Conservation (phyloP, 2,797 vertebrate species). For the Oreochromis mossambicus region DNA sequence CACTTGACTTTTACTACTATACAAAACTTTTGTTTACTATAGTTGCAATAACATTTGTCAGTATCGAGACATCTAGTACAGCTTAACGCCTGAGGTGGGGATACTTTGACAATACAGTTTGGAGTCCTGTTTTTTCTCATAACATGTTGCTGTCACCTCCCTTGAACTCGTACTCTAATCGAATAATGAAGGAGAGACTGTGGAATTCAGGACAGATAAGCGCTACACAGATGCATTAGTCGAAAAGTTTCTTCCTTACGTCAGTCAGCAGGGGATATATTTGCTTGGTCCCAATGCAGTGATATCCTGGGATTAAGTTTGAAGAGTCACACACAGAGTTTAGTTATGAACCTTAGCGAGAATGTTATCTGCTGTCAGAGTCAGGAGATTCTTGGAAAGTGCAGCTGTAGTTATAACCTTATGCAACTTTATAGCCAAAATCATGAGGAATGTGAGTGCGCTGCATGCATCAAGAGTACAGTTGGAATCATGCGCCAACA, state of each 20-base stretch:
- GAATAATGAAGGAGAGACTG: slow-evolving; percentile 23
- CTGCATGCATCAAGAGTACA: background rate
- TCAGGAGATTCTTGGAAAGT: background rate
- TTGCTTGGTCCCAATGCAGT: background rate
- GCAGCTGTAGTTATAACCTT: background rate
- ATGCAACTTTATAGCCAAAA: background rate
- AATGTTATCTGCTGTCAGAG: background rate
- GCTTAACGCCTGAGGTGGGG: background rate
- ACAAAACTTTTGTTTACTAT: background rate
- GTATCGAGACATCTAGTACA: background rate
- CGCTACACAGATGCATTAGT: slow-evolving; percentile 45
- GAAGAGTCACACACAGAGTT: background rate
- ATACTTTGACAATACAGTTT: background rate
- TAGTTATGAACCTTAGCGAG: background rate
- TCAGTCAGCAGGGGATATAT: slow-evolving; percentile 13
- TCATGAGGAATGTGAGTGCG: background rate
- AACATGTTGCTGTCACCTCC: background rate
- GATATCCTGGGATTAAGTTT: slow-evolving; percentile 18
- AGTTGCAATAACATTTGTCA: background rate
- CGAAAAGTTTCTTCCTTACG: slow-evolving; percentile 42
- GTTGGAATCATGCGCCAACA: background rate
- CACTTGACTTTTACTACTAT: background rate
- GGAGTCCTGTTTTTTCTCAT: background rate
- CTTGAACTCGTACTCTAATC: slow-evolving; percentile 1
- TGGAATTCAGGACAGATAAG: slow-evolving; percentile 60